A percentile compares a stretch with the other conserved stretches of the same genome.
phyloP scores from a whole-genome alignment of 2,888 invertebrate genomes.

The Ectemnius lituratus region DNA sequence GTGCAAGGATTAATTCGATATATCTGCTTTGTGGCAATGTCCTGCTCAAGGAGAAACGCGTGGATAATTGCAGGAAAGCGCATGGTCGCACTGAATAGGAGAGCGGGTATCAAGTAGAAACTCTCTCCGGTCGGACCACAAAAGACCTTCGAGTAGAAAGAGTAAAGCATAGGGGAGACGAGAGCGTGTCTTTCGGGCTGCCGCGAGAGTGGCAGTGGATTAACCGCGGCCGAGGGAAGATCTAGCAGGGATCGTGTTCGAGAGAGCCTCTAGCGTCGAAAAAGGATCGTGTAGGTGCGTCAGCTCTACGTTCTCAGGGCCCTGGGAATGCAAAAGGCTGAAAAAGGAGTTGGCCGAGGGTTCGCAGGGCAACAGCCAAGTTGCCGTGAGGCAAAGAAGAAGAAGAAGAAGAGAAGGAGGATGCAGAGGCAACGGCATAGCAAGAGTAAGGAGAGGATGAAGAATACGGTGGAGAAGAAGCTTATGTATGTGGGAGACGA shows the following conservation, averaged over 20 bases:
- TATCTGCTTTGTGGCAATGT: too few relatives aligned
- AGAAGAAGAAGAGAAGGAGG: conserved; percentile 51
- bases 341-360: conserved; percentile 68
- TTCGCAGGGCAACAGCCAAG: conserved; percentile 70
- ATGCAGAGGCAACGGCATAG: conserved; percentile 46
- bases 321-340: conserved; percentile 73
- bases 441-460: conserved; percentile 37
- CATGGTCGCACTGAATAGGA: not conserved
- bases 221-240: conserved; percentile 12
- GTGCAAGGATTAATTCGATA: too few relatives aligned
- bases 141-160: conserved; percentile 6
- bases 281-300: conserved; percentile 62
- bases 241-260: conserved; percentile 19
- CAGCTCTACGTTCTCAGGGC: conserved; percentile 69
- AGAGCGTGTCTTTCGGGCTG: not conserved
- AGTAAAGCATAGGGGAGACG: conserved; percentile 10
- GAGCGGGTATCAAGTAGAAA: not conserved
- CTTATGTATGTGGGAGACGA: conserved; percentile 16
- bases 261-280: conserved; percentile 36
- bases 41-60: too few relatives aligned
- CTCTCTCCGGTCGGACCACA: not conserved
- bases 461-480: conserved; percentile 33
- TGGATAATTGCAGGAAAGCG: not conserved
- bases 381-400: conserved; percentile 59
- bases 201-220: not conserved